Evolutionary conservation across 1,140 invertebrate genomes (phyloP), one percentile per base, ranked within the genome.

Genomic region (Bathynomus jamesi): DNA sequence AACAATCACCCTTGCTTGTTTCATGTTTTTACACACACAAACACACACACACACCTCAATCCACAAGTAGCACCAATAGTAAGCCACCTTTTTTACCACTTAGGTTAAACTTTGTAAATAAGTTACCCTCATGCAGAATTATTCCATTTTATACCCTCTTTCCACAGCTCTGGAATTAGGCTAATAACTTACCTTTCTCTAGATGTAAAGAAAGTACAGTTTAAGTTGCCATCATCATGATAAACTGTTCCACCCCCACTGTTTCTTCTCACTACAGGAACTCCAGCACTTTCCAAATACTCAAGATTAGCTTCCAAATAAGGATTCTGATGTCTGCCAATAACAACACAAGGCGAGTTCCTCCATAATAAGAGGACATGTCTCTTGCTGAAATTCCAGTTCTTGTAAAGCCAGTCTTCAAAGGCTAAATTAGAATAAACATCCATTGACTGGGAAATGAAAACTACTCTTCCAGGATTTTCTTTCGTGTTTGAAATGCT

Each of bases 171-270:
- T n/a, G n/a, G n/a, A n/a, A n/a, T n/a, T n/a, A n/a, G n/a, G n/a
- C n/a, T n/a, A n/a, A n/a, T n/a, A n/a, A n/a, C 40, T 69, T 65
- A 76, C 75, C 75, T 83, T 75, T 89, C 86, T 77, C 87, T 85
- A 0, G 88, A 85, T 3, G 90, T 91, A 76, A 98, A 92, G 82
- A 98, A 98, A 0, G 93, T 90, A 65, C 94, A 85, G 84, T 98
- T 98, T 0, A 98, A 82, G 84, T 96, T 97, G 60, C 95, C 95
- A 72, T 86, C 79, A 82, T 99, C 96, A 82, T 99, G 96, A 82
- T 95, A 99, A 24, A 99, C 95, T 21, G 94, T 91, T 10, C 95
- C 95, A 70, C 96, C 97, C n/a, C 95, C 96, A 82, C 94, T 97
- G 79, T 94, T 93, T 24, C 96, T 85, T 65, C 96, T 85, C 0